Conservation (phyloP, 1,140 invertebrate genomes). For the Propsilocerus akamusi region DNA sequence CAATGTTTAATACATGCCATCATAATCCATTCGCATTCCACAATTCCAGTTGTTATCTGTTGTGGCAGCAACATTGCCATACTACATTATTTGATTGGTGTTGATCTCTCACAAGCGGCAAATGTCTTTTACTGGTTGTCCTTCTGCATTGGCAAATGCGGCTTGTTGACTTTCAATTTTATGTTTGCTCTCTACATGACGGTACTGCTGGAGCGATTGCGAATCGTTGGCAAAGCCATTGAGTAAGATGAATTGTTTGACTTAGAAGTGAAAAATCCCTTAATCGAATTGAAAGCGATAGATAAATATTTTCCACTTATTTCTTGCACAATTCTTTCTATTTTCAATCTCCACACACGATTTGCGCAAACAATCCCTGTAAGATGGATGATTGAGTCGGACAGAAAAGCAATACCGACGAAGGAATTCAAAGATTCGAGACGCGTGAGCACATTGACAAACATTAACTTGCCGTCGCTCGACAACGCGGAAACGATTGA, state of each 20-base stretch:
- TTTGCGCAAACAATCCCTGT: not conserved
- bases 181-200: not conserved
- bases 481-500: not conserved
- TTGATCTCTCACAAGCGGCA: not conserved
- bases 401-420: not conserved
- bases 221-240: not conserved
- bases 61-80: not conserved
- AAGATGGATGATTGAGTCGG: not conserved
- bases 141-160: not conserved
- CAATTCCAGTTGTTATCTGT: not conserved
- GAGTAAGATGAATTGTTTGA: not conserved
- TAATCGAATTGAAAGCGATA: no score
- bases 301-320: no score
- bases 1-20: no score
- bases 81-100: not conserved
- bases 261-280: not conserved
- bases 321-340: not conserved
- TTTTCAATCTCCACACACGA: not conserved
- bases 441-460: not conserved
- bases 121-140: not conserved
- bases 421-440: not conserved
- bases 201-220: not conserved
- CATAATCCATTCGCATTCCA: no score
- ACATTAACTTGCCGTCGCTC: not conserved
- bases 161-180: not conserved